Percentiles rank a stretch among this genome's conserved stretches.
Conservation (phyloP, 2,888 invertebrate genomes). For the Beris morrisii region DNA sequence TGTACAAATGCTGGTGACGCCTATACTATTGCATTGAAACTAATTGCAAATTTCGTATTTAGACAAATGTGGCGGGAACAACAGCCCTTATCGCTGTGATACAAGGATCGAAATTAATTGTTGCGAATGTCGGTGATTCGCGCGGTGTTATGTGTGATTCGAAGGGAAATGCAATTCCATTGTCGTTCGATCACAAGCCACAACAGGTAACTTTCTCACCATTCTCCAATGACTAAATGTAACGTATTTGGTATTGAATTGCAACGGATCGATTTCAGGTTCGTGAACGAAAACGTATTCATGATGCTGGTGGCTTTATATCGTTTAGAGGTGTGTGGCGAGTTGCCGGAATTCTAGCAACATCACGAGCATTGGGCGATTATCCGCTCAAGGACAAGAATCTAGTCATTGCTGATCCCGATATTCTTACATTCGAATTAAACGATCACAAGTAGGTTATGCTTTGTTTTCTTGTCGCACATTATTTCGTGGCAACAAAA, state of each 20-base stretch:
- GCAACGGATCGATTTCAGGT: slow-evolving; percentile 59
- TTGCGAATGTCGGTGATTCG: slow-evolving; percentile 97
- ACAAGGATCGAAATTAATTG: slow-evolving; percentile 78
- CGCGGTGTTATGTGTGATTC: slow-evolving; percentile 93
- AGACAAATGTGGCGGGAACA: slow-evolving; percentile 78
- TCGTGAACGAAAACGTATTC: slow-evolving; percentile 87
- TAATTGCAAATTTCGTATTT: slow-evolving; percentile 31
- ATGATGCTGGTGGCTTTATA: slow-evolving; percentile 93
- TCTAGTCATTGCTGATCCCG: slow-evolving; percentile 93
- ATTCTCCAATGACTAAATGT: too few species aligned
- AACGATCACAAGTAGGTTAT: slow-evolving; percentile 68
- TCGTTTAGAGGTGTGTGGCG: slow-evolving; percentile 96
- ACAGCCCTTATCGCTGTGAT: slow-evolving; percentile 89
- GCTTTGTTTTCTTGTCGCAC: not conserved
- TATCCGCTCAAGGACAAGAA: slow-evolving; percentile 93
- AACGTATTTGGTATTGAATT: too few species aligned
- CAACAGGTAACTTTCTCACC: slow-evolving; percentile 68
- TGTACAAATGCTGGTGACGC: not conserved
- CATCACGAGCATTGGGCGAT: slow-evolving; percentile 92
- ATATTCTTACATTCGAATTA: slow-evolving; percentile 88
- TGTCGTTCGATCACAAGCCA: slow-evolving; percentile 96
- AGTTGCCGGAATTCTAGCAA: slow-evolving; percentile 92
- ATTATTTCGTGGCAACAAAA: not conserved
- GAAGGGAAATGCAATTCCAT: slow-evolving; percentile 84
- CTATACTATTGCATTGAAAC: not conserved